These are phyloP conservation scores for Drosophila repletoides DNA, from an alignment of 1,140 invertebrate species.

Conservation along the genomic window DNA sequence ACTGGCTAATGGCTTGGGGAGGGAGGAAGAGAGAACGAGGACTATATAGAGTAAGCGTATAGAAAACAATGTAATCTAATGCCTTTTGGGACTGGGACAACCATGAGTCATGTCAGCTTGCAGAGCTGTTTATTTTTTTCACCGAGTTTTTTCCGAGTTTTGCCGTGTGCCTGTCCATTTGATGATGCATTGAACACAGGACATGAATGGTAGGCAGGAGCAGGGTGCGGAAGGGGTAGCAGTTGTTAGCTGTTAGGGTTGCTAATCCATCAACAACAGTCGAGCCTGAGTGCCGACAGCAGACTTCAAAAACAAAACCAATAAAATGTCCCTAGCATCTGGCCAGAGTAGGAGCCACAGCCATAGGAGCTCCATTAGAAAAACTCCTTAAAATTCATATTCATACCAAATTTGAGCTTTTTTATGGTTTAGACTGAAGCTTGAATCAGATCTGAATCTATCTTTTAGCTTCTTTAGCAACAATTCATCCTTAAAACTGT, in stretches of 20 bases:
- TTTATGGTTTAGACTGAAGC: too few relatives aligned
- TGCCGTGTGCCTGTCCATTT: conserved; percentile 16
- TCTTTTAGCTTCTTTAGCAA: too few relatives aligned
- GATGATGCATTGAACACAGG: conserved; percentile 34
- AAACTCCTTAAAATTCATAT: conserved; percentile 61
- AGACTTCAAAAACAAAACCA: conserved; percentile 51
- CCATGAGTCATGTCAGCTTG: conserved; percentile 10
- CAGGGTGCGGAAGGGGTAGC: not conserved
- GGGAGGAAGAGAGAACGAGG: too few relatives aligned
- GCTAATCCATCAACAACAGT: conserved; percentile 68
- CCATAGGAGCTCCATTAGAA: conserved; percentile 54
- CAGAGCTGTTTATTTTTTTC: not conserved
- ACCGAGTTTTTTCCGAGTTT: not conserved
- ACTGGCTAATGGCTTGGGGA: conserved; percentile 9
- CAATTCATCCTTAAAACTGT: too few relatives aligned
- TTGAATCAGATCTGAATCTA: too few relatives aligned
- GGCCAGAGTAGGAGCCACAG: conserved; percentile 17
- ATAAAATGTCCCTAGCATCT: conserved; percentile 57
- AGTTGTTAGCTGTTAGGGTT: conserved; percentile 45
- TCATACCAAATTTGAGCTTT: conserved; percentile 3
- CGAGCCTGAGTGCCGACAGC: conserved; percentile 53
- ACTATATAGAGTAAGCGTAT: too few relatives aligned
- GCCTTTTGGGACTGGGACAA: conserved; percentile 8
- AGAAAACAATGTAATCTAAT: conserved; percentile 33
- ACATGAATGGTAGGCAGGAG: not conserved